A percentile compares a stretch with the other conserved stretches of the same genome.
Evolutionary conservation across 2,888 invertebrate species (phyloP).

Genomic region (Buathra laborator): DNA sequence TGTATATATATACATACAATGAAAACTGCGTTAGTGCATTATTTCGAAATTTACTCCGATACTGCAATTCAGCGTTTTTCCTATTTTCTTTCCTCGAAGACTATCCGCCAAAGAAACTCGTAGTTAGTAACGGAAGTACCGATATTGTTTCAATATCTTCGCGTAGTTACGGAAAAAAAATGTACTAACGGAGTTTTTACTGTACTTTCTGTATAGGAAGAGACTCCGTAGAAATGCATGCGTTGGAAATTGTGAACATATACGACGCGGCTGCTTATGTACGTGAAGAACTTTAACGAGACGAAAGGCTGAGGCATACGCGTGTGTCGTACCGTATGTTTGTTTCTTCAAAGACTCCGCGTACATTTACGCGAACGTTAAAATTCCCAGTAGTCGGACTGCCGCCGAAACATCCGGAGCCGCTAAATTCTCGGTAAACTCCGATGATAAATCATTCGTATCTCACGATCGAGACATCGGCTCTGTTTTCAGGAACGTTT

Average conservation of each 20-base stretch:
- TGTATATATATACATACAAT: not conserved
- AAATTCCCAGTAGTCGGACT: slow-evolving; percentile 62
- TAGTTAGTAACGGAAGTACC: too few species aligned
- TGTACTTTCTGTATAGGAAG: not conserved
- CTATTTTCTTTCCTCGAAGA: too few species aligned
- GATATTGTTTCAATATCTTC: too few species aligned
- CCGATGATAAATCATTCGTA: slow-evolving; percentile 68
- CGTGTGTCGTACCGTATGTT: slow-evolving; percentile 53
- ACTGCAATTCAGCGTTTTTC: too few species aligned
- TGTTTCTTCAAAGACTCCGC: slow-evolving; percentile 72
- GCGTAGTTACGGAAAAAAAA: too few species aligned
- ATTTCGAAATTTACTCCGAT: too few species aligned
- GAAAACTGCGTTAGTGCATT: too few species aligned
- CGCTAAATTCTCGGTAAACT: slow-evolving; percentile 59
- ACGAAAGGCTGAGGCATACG: slow-evolving; percentile 65
- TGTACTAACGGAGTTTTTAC: too few species aligned
- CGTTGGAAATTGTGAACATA: slow-evolving; percentile 7
- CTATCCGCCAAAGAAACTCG: too few species aligned
- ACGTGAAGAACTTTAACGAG: slow-evolving; percentile 66
- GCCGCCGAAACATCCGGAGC: slow-evolving; percentile 56
- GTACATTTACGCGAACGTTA: slow-evolving; percentile 57
- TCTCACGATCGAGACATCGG: slow-evolving; percentile 11
- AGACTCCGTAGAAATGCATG: slow-evolving; percentile 17
- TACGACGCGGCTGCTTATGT: slow-evolving; percentile 16
- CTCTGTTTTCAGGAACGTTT: slow-evolving; percentile 2